Base-by-base conservation (phyloP, 2,797 vertebrate species). In the Psittacula derbiana region DNA sequence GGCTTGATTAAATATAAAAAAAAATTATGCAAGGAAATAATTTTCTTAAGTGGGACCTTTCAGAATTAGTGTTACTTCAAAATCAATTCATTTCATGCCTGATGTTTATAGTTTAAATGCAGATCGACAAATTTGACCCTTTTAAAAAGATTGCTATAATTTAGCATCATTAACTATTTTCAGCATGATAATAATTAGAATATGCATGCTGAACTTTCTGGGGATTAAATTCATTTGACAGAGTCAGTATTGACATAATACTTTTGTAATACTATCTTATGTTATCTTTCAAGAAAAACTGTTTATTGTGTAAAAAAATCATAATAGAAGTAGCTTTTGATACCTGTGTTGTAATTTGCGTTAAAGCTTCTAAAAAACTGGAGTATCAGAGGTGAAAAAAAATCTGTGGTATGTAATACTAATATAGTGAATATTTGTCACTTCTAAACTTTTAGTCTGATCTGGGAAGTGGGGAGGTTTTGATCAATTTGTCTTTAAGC, bases 121-220 rank as follows among this genome's bases (percentile, higher is more conserved):
- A 94, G 86, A 87, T 84, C 0, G 20, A 88, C 81, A 89, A 95
- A 94, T 97, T 80, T 87, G 95, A 89, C 52, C 86, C 94, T 95
- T 95, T 95, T 89, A 64, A 90, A 95, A 84, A 95, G 93, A 97
- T 94, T 96, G 84, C 81, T 88, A 16, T 84, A 97, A 95, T 96
- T 95, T 94, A 91, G 33, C 41, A 46, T 95, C 91, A 93, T 96
- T 93, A 97, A 82, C 90, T 97, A 91, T 96, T 95, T 97, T 97
- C 71, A 92, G 92, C 60, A 24, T 40, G 69, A 9, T 97, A 89
- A 92, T 95, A 93, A 94, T 95, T 94, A 88, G 64, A 90, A 90
- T 81, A 60, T 92, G 60, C 62, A 90, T 87, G 84, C 94, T 71
- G 62, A 88, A 44, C 64, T 64, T 87, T 91, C 69, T 92, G 25